phyloP scores from a whole-genome alignment of 2,888 invertebrate species.

The Pseudeuparius sepicola region DNA sequence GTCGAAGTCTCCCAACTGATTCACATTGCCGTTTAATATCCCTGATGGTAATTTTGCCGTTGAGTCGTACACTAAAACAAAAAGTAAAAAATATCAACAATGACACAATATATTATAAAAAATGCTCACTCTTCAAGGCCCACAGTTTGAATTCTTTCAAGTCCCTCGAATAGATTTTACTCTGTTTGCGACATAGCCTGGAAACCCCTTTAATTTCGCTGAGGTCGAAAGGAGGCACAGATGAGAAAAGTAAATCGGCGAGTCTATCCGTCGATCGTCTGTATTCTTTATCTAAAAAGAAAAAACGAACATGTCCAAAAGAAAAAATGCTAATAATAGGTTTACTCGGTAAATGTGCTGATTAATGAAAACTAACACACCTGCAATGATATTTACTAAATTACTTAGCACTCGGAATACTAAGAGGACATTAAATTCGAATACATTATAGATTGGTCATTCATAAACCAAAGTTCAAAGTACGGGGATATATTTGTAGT shows the following conservation, averaged over 20 bases:
- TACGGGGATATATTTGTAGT: too few relatives aligned
- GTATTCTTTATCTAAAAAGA: conserved; percentile 33
- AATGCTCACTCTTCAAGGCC: conserved; percentile 37
- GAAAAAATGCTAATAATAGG: not conserved
- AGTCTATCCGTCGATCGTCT: conserved; percentile 28
- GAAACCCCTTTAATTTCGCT: conserved; percentile 31
- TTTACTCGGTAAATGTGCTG: too few relatives aligned
- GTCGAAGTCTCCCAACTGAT: conserved; percentile 39
- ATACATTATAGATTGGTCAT: too few relatives aligned
- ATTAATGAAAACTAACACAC: too few relatives aligned
- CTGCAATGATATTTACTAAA: too few relatives aligned
- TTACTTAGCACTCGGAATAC: too few relatives aligned
- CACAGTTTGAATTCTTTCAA: conserved; percentile 35
- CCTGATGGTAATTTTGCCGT: conserved; percentile 38
- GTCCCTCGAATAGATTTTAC: conserved; percentile 31
- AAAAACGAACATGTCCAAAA: conserved; percentile 8
- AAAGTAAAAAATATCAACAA: conserved; percentile 2
- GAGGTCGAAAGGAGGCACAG: conserved; percentile 35
- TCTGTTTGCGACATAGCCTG: conserved; percentile 32
- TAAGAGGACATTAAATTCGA: too few relatives aligned
- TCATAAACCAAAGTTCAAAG: too few relatives aligned
- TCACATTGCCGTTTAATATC: conserved; percentile 37
- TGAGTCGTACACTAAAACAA: conserved; percentile 39
- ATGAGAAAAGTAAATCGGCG: conserved; percentile 28
- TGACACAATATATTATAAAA: conserved; percentile 1